A percentile compares a stretch with the other conserved stretches of the same genome.
Evolutionary conservation across 2,888 invertebrate genomes (phyloP).

Genomic region (Periphyllus acericola): DNA sequence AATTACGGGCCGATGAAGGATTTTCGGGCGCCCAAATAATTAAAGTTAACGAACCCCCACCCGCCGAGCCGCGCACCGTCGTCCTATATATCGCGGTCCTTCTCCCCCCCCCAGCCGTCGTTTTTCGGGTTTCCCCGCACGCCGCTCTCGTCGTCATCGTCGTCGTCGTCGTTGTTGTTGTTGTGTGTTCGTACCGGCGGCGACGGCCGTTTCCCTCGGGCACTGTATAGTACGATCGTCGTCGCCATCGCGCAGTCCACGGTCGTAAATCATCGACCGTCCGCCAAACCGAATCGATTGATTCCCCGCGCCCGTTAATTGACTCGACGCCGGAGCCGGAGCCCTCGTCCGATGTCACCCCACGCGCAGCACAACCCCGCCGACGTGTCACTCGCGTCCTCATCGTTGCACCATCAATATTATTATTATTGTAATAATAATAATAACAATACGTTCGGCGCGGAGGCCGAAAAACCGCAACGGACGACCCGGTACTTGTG

Average conservation of each 20-base stretch:
- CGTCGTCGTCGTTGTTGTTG: too few relatives aligned
- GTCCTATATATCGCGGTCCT: too few relatives aligned
- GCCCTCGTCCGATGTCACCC: too few relatives aligned
- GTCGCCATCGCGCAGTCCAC: background rate
- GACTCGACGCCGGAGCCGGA: background rate
- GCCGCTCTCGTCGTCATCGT: background rate
- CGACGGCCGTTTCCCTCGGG: background rate
- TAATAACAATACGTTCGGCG: too few relatives aligned
- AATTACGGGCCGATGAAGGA: conserved; percentile 53
- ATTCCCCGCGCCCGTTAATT: background rate
- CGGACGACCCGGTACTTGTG: too few relatives aligned
- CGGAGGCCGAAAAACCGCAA: too few relatives aligned
- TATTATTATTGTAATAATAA: too few relatives aligned
- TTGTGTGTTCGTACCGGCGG: background rate
- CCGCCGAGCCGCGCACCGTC: background rate
- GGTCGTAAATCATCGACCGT: conserved; percentile 36
- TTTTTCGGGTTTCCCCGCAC: background rate
- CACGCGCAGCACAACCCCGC: too few relatives aligned
- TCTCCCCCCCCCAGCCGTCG: background rate
- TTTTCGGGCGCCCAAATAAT: conserved; percentile 54
- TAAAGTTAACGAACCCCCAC: conserved; percentile 47
- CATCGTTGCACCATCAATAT: too few relatives aligned
- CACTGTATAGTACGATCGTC: background rate
- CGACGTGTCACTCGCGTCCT: too few relatives aligned
- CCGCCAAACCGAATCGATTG: conserved; percentile 41